Base-by-base conservation (phyloP, 2,113 vertebrate species). In the Glaucomys volans region DNA sequence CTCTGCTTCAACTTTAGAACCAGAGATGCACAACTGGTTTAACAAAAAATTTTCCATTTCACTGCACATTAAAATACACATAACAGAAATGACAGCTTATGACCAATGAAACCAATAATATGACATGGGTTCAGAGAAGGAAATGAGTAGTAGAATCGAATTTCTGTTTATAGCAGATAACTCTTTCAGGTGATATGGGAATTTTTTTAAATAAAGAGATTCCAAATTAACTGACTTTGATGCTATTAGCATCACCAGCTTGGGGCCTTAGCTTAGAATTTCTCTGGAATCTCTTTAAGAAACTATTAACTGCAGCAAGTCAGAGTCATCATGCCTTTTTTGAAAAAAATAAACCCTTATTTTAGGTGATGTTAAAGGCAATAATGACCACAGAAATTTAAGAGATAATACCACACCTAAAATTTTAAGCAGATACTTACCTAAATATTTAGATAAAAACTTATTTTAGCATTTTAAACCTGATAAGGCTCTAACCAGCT, bases 321-420 rank as follows among this genome's bases (percentile, higher is more conserved):
- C 28, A 67, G 59, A 71, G 40, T 52, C 47, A 62, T 79, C n/a
- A 64, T 26, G 44, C 2, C 14, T 87, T 93, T 85, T 2, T 26
- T 2, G 6, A 24, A 59, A 59, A 94, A 96, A 89, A 72, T 37
- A 28, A 79, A 95, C 28, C 82, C 28, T 84, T 40, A 83, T 13
- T 77, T 67, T 79, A 62, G 24, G 44, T 94, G 94, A 79, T 20
- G 88, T 86, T 64, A 96, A 88, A 88, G 74, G 74, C 16, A 95
- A 30, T n/a, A 90, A 87, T 42, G 22, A 91, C 10, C 40, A 94
- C 10, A 44, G 64, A 92, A 91, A 93, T 77, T 77, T 7, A 96
- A 96, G 44, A 80, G 42, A 28, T 79, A 80, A 69, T 54, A 88
- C 4, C 44, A 42, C 71, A 75, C 44, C 67, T 88, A 94, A 87